Conservation (phyloP, 2,797 vertebrate genomes). For the Ciconia nigra region DNA sequence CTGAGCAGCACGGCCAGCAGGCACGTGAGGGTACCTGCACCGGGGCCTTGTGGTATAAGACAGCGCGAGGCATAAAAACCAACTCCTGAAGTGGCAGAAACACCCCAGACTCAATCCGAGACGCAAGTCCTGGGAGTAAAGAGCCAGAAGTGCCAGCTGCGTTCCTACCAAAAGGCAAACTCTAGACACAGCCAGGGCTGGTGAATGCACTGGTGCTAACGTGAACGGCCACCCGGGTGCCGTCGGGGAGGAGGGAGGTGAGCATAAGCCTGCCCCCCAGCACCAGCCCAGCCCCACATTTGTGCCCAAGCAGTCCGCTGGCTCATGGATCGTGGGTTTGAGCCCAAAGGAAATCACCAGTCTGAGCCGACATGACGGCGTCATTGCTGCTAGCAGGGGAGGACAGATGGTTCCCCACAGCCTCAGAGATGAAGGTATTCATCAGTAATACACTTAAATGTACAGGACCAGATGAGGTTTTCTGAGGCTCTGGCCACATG, state of each 20-base stretch:
- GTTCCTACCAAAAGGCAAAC: not conserved
- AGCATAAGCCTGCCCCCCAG: not conserved
- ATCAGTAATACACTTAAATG: not conserved
- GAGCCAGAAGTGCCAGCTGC: not conserved
- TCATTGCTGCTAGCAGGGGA: not conserved
- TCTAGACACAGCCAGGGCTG: not conserved
- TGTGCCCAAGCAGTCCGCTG: no score
- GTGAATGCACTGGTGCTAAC: not conserved
- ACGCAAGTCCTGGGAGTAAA: not conserved
- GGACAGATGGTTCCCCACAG: not conserved
- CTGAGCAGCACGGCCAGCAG: not conserved
- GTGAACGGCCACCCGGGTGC: accelerated
- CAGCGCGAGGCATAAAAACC: not conserved
- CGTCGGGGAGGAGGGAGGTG: accelerated
- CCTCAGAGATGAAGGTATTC: not conserved
- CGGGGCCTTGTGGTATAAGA: no score
- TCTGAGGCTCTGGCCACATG: not conserved
- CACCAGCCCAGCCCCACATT: not conserved
- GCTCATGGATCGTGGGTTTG: not conserved
- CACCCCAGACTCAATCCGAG: not conserved
- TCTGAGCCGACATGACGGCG: not conserved
- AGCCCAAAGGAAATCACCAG: not conserved
- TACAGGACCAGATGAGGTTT: not conserved
- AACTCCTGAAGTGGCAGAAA: not conserved
- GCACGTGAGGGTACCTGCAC: not conserved